phyloP scores from a whole-genome alignment of 2,797 vertebrate species.

The Mionectes olivaceus region DNA sequence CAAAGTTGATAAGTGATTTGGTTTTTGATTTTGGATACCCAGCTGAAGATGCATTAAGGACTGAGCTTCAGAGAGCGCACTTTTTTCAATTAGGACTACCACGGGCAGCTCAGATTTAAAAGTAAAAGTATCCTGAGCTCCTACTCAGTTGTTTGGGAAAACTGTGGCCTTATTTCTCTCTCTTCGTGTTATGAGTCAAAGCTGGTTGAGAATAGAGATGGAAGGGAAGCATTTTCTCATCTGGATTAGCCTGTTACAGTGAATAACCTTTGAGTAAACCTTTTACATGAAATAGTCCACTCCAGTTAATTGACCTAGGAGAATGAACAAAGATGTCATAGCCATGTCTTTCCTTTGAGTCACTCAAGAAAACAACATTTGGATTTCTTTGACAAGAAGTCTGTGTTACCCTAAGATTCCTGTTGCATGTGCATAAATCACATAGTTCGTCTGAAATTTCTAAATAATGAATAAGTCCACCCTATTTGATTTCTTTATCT shows the following conservation, averaged over 20 bases:
- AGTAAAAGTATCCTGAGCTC: neutral
- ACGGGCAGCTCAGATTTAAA: neutral
- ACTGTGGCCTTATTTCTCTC: neutral
- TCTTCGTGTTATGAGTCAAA: neutral
- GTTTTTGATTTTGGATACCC: neutral
- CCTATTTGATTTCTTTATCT: slow-evolving; percentile 43
- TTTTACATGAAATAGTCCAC: neutral
- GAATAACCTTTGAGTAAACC: neutral
- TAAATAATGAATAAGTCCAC: slow-evolving; percentile 25
- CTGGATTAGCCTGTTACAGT: neutral
- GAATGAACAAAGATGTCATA: neutral
- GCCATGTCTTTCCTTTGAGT: neutral
- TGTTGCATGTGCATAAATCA: slow-evolving; percentile 36
- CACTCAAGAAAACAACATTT: neutral
- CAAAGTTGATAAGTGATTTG: neutral
- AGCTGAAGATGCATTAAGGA: neutral
- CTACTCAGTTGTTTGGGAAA: neutral
- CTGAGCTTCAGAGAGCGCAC: neutral
- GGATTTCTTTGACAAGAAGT: neutral
- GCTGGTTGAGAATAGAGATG: neutral
- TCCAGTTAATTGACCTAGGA: neutral
- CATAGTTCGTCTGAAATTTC: slow-evolving; percentile 13
- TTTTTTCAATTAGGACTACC: neutral
- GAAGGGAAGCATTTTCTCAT: neutral
- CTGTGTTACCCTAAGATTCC: neutral